Evolutionary conservation across 1,140 invertebrate species (phyloP).

Genomic region (Drosophila nasuta): DNA sequence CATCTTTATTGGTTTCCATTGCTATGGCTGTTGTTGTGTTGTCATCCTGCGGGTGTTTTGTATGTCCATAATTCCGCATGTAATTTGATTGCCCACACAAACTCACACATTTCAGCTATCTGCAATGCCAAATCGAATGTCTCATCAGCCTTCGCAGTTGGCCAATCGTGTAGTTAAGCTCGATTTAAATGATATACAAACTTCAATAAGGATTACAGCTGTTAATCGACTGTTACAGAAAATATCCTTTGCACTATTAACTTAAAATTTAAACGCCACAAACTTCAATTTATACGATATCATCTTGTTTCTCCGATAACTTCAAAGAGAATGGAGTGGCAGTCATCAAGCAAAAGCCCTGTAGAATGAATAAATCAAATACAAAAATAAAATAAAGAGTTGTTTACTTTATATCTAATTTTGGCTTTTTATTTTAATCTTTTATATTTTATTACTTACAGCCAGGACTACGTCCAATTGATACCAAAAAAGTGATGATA

Average conservation of each 20-base stretch:
- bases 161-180: constrained; percentile 8
- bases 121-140: constrained; percentile 37
- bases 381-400: background rate
- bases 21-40: constrained; percentile 22
- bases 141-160: background rate
- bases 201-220: constrained; percentile 5
- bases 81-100: constrained; percentile 75
- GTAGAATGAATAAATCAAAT: background rate
- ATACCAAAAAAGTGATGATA: constrained; percentile 16
- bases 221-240: constrained; percentile 30
- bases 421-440: no score
- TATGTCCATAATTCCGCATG: constrained; percentile 64
- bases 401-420: no score
- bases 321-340: constrained; percentile 7
- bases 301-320: constrained; percentile 8
- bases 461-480: constrained; percentile 5
- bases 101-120: constrained; percentile 39
- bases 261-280: background rate
- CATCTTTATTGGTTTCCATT: constrained; percentile 76
- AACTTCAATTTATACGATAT: constrained; percentile 8
- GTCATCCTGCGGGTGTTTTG: constrained; percentile 64
- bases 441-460: constrained; percentile 9
- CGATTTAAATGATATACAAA: constrained; percentile 5
- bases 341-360: constrained; percentile 8
- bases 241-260: background rate